Conservation (phyloP, 2,888 invertebrate species). For the Diaprepes abbreviatus region DNA sequence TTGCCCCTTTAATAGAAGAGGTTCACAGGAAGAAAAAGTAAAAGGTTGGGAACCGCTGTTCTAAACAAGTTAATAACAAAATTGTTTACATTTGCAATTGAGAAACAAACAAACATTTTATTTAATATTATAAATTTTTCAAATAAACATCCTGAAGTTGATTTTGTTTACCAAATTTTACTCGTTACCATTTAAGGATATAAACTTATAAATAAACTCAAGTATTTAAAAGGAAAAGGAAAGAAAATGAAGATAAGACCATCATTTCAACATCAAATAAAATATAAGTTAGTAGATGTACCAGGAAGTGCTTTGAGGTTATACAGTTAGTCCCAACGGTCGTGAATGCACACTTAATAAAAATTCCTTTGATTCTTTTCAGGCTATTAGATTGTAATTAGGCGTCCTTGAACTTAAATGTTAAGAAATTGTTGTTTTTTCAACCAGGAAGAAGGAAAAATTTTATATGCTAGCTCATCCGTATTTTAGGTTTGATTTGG, state of each 20-base stretch:
- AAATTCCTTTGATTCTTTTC: slow-evolving; percentile 35
- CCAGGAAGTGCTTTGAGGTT: slow-evolving; percentile 24
- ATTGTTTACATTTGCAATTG: no score
- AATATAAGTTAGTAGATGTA: slow-evolving; percentile 12
- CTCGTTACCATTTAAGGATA: no score
- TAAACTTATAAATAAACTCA: no score
- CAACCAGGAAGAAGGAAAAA: slow-evolving; percentile 23
- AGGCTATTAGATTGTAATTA: slow-evolving; percentile 30
- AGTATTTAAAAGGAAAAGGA: no score
- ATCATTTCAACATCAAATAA: background rate
- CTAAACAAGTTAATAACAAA: no score
- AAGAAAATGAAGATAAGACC: background rate
- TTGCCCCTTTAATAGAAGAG: no score
- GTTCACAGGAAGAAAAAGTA: no score
- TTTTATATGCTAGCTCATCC: slow-evolving; percentile 7
- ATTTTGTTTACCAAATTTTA: background rate
- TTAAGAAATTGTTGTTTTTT: slow-evolving; percentile 18
- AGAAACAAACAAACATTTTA: no score
- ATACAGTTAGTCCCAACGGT: slow-evolving; percentile 20
- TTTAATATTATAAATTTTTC: no score
- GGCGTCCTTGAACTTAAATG: slow-evolving; percentile 35
- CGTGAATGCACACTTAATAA: slow-evolving; percentile 26
- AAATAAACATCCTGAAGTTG: no score
- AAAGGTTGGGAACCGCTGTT: no score
- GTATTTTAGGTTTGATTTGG: background rate